Conservation (phyloP, 2,888 invertebrate species). For the Phengaris alcon region DNA sequence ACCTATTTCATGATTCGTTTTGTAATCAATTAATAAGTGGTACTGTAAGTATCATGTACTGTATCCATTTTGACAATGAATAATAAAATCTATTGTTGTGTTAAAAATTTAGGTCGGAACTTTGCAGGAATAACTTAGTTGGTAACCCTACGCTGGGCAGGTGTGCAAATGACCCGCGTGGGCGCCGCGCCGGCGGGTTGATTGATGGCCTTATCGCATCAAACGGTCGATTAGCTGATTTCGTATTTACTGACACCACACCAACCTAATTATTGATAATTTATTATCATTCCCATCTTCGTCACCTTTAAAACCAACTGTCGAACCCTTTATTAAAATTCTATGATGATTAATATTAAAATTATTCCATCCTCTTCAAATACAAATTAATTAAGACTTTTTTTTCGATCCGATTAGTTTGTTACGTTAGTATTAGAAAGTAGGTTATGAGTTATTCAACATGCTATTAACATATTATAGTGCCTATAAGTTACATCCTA, state of each 20-base stretch:
- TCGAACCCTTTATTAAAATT: background rate
- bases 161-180: constrained; percentile 21
- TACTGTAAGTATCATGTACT: too few relatives aligned
- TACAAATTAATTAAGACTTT: background rate
- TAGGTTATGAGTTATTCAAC: background rate
- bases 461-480: background rate
- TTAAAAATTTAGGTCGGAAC: too few relatives aligned
- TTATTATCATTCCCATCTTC: background rate
- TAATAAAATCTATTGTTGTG: too few relatives aligned
- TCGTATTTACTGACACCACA: background rate
- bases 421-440: background rate
- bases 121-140: background rate
- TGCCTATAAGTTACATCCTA: too few relatives aligned
- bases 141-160: constrained; percentile 9
- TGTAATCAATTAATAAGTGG: too few relatives aligned
- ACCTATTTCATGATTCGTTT: too few relatives aligned
- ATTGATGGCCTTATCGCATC: constrained; percentile 20
- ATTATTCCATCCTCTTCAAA: background rate
- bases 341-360: too few relatives aligned
- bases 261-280: background rate
- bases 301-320: background rate
- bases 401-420: background rate
- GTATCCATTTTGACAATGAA: too few relatives aligned
- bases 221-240: constrained; percentile 20
- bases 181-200: constrained; percentile 24